Evolutionary conservation across 2,888 invertebrate genomes (phyloP), one percentile per base, ranked within the genome.

Genomic region (Coremacera marginata): DNA sequence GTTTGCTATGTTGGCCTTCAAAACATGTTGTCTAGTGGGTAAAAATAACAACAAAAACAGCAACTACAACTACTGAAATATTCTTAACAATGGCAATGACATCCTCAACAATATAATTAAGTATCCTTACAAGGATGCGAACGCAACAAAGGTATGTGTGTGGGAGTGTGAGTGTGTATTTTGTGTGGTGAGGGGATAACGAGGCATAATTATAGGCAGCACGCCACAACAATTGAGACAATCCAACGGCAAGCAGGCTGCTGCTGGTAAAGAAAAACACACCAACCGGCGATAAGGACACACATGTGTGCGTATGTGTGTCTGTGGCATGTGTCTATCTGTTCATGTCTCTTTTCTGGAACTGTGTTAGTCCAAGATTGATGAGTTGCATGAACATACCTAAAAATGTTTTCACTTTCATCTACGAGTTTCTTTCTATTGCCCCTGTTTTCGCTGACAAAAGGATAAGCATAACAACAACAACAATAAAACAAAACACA

Each of bases 61-160:
- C 51, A 68, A 2, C 34, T 3, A 27, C 16, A n/a, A 27, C 63
- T 27, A 67, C 49, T 44, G 14, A 72, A 65, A 51, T 57, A 57
- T 27, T 22, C 52, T 67, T 19, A 67, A 80, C 82, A 83, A 80
- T 83, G 81, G 79, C 83, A 85, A 85, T 83, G 85, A 84, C 84
- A 86, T 85, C 84, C 65, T 85, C 83, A 84, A 84, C 84, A 86
- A 84, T 84, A 84, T 84, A 84, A 84, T 84, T 84, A 86, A 85
- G 84, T 84, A 86, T 82, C 82, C 34, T 65, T 63, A 57, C 34
- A n/a, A 49, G 37, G 34, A 8, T 62, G 63, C 19, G 27, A 60
- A 22, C 67, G 19, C 11, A 44, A 22, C 9, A n/a, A n/a, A 67
- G 19, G 44, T 14, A 16, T 34, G 14, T 22, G 22, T 22, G 22